Percentiles rank a stretch among this genome's conserved stretches.
These are phyloP conservation scores for Diphyllodes magnificus DNA, from an alignment of 2,113 vertebrate species.

Conservation along the genomic window DNA sequence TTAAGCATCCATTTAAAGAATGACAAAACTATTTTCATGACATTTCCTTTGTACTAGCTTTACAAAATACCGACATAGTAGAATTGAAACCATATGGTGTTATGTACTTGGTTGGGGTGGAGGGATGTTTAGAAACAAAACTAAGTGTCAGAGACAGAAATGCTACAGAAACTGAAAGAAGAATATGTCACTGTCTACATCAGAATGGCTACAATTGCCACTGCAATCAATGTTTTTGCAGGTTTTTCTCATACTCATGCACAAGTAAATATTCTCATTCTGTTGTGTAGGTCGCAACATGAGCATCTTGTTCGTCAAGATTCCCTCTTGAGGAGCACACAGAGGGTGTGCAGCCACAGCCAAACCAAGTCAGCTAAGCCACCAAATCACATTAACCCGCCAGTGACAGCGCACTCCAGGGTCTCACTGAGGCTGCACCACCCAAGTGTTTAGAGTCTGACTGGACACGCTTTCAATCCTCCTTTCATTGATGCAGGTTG, in stretches of 20 bases:
- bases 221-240: neutral
- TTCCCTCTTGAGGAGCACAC: neutral
- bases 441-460: neutral
- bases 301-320: neutral
- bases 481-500: neutral
- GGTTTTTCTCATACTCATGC: neutral
- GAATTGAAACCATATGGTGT: neutral
- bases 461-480: neutral
- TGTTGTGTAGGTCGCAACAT: neutral
- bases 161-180: neutral
- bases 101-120: neutral
- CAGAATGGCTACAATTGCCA: neutral
- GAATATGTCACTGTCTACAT: neutral
- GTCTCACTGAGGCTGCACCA: neutral
- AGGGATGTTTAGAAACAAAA: neutral
- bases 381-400: accelerated
- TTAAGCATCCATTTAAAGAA: neutral
- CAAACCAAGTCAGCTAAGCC: neutral
- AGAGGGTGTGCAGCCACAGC: accelerated
- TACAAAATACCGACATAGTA: neutral
- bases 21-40: neutral
- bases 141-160: neutral
- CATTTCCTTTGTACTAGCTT: neutral
- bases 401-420: neutral
- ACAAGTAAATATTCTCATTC: neutral